Conservation (phyloP, 1,140 invertebrate species). For the Sarcophaga peregrina region DNA sequence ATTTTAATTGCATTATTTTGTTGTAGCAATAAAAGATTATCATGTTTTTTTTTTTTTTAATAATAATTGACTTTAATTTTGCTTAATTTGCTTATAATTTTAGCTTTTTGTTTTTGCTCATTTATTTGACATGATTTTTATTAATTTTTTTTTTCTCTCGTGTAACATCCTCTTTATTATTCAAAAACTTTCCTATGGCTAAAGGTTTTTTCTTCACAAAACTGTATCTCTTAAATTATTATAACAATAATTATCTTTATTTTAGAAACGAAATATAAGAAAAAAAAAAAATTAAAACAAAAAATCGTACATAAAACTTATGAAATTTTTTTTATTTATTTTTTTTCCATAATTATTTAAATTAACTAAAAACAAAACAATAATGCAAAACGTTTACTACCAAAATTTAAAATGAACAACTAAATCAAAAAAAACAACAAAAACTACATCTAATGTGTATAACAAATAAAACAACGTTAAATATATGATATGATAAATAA, state of each 20-base stretch:
- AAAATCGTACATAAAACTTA: conserved; percentile 10
- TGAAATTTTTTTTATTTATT: conserved; percentile 51
- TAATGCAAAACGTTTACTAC: conserved; percentile 11
- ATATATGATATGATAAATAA: not conserved
- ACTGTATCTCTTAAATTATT: not conserved
- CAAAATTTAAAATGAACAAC: conserved; percentile 15
- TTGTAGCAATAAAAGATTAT: too few species aligned
- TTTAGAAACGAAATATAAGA: not conserved
- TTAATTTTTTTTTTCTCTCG: too few species aligned
- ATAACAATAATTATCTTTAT: not conserved
- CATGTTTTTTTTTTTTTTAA: not conserved
- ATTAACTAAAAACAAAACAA: conserved; percentile 23
- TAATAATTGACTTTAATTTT: too few species aligned
- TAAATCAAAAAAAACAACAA: not conserved
- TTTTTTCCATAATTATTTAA: conserved; percentile 45
- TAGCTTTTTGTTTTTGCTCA: too few species aligned
- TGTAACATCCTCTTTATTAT: not conserved
- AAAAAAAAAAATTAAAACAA: not conserved
- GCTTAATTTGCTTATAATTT: too few species aligned
- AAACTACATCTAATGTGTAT: not conserved
- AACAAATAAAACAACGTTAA: not conserved
- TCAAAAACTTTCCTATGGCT: not conserved
- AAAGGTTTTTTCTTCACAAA: not conserved
- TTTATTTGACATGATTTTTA: too few species aligned
- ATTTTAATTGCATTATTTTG: too few species aligned